Conservation (phyloP, 2,888 invertebrate species). For the Stenoptilia bipunctidactyla region DNA sequence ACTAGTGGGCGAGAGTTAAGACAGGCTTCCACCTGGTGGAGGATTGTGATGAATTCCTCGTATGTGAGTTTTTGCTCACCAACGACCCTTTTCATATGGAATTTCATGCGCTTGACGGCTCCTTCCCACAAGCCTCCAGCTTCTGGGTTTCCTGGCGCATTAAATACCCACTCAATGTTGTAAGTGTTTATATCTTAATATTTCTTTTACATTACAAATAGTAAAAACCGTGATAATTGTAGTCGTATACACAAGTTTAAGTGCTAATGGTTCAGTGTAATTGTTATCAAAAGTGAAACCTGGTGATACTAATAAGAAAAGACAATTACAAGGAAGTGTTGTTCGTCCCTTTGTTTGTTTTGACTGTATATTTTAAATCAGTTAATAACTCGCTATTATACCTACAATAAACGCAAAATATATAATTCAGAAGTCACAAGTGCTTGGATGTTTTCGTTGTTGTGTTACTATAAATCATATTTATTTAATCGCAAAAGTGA, state of each 20-base stretch:
- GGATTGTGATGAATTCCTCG: background rate
- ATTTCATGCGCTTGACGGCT: background rate
- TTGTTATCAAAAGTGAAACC: background rate
- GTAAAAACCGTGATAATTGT: no score
- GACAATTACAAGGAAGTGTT: no score
- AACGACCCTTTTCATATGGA: background rate
- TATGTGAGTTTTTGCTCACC: conserved; percentile 1
- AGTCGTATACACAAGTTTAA: no score
- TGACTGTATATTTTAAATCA: no score
- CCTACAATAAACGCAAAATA: no score
- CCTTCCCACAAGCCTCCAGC: background rate
- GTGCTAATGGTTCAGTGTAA: background rate
- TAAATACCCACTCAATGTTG: background rate
- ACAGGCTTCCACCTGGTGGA: background rate
- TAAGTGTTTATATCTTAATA: background rate
- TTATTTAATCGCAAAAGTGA: no score
- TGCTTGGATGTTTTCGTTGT: no score
- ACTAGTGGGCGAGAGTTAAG: background rate
- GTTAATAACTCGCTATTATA: no score
- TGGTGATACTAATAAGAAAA: background rate
- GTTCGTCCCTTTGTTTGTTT: no score
- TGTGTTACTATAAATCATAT: no score
- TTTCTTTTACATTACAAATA: no score
- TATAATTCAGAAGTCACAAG: no score
- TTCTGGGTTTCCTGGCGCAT: background rate